Base-by-base conservation (phyloP, 2,888 invertebrate genomes). In the Timandra comae region DNA sequence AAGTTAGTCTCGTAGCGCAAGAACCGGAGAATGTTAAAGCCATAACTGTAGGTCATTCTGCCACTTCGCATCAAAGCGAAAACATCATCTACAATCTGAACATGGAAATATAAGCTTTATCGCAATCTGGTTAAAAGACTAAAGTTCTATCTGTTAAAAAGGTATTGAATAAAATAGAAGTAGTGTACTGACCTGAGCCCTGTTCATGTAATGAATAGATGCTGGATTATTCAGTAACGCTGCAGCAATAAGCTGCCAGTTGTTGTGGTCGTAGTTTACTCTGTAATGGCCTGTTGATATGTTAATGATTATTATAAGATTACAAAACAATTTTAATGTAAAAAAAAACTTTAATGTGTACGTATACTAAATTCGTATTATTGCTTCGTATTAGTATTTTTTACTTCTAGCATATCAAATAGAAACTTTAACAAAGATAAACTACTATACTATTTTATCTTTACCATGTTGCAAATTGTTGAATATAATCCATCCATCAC, bases 401-500 rank as follows among this genome's bases (percentile, higher is more conserved):
- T n/a, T n/a, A n/a, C n/a, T n/a, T n/a, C n/a, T n/a, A n/a, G n/a
- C n/a, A n/a, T n/a, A n/a, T n/a, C n/a, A n/a, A n/a, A n/a, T n/a
- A n/a, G n/a, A n/a, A n/a, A n/a, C n/a, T n/a, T n/a, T n/a, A n/a
- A 28, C 4, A 8, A 27, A 9, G 7, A 5, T 24, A 6, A 27
- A 27, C 2, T n/a, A 5, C n/a, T n/a, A n/a, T n/a, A n/a, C n/a
- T n/a, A n/a, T n/a, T n/a, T n/a, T n/a, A n/a, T n/a, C n/a, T n/a
- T 50, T 63, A 90, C 91, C 90, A 44, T 90, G 89, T 65, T 91
- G 89, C 39, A 88, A 76, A 30, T 90, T 59, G 56, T 92, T 92
- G 33, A 91, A 81, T 24, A 91, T 77, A 13, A 91, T 86, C 91
- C 91, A 91, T 37, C 87, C 81, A 37, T 75, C 70, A 0, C 64